phyloP scores from a whole-genome alignment of 2,113 vertebrate genomes.

The Choloepus hoffmanni region DNA sequence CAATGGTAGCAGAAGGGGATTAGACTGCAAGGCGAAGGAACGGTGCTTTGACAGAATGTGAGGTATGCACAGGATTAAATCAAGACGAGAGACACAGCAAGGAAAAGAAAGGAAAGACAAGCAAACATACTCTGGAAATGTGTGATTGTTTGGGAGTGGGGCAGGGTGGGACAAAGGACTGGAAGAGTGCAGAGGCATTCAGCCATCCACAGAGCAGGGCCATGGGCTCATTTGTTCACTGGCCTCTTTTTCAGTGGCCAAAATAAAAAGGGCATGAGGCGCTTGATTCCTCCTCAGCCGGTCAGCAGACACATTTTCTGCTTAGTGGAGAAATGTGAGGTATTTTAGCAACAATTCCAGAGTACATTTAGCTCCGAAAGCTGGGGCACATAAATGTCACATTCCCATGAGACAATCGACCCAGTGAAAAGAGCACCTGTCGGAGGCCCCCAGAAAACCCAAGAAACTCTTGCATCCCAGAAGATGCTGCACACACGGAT shows the following conservation, averaged over 20 bases:
- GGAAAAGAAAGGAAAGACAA: slow-evolving; percentile 80
- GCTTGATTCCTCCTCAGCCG: slow-evolving; percentile 70
- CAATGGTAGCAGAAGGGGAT: slow-evolving; percentile 97
- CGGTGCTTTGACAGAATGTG: slow-evolving; percentile 78
- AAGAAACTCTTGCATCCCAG: slow-evolving; percentile 79
- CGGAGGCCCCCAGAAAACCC: slow-evolving; percentile 82
- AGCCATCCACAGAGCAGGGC: slow-evolving; percentile 14
- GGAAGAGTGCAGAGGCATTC: not conserved
- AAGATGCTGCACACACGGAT: slow-evolving; percentile 86
- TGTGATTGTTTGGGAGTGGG: not conserved
- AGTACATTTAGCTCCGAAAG: slow-evolving; percentile 95
- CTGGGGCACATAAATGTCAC: slow-evolving; percentile 89
- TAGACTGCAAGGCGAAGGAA: slow-evolving; percentile 79
- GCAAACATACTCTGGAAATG: slow-evolving; percentile 93
- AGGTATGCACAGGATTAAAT: slow-evolving; percentile 85
- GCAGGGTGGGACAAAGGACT: not conserved
- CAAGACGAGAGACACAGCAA: slow-evolving; percentile 84
- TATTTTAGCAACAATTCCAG: slow-evolving; percentile 89
- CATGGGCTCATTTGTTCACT: not conserved
- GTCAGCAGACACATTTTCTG: slow-evolving; percentile 80
- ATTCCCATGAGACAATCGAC: slow-evolving; percentile 86
- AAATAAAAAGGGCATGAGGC: slow-evolving; percentile 68
- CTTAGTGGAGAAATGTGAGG: slow-evolving; percentile 79
- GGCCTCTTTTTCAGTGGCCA: slow-evolving; percentile 40
- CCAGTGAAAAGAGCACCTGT: slow-evolving; percentile 82